Conservation (phyloP, 1,140 invertebrate genomes). For the Drosophila lowei region DNA sequence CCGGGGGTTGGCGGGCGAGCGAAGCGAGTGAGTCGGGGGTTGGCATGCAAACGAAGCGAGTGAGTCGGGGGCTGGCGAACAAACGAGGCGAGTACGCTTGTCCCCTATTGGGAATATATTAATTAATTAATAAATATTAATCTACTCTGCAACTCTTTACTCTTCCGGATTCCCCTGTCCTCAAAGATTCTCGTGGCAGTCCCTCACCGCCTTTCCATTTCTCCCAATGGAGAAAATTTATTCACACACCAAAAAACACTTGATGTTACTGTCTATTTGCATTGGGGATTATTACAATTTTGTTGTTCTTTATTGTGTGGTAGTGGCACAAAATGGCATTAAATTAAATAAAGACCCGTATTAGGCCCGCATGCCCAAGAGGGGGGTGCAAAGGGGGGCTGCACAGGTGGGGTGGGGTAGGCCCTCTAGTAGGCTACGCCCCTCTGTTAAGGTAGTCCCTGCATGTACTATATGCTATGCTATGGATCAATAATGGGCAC, state of each 20-base stretch:
- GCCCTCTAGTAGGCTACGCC: slow-evolving; percentile 25
- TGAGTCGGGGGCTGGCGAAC: no score
- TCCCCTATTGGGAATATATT: no score
- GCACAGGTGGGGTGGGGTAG: slow-evolving; percentile 3
- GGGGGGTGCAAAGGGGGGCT: not conserved
- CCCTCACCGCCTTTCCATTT: no score
- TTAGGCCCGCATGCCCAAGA: slow-evolving; percentile 65
- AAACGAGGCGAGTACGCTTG: no score
- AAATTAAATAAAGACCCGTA: slow-evolving; percentile 79
- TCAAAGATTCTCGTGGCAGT: no score
- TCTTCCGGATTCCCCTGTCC: no score
- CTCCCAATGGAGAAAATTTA: no score
- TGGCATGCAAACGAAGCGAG: no score
- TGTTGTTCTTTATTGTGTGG: slow-evolving; percentile 7
- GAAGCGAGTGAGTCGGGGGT: no score
- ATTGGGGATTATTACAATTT: slow-evolving; percentile 3
- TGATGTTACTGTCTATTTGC: not conserved
- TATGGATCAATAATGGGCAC: slow-evolving; percentile 76
- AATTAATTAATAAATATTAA: no score
- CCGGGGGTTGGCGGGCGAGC: no score
- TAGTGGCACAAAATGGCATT: slow-evolving; percentile 74
- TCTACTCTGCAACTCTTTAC: no score
- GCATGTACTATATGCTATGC: slow-evolving; percentile 8
- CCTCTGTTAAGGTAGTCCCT: slow-evolving; percentile 46
- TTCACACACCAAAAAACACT: not conserved